phyloP scores from a whole-genome alignment of 1,140 invertebrate species.

The Chymomyza costata region DNA sequence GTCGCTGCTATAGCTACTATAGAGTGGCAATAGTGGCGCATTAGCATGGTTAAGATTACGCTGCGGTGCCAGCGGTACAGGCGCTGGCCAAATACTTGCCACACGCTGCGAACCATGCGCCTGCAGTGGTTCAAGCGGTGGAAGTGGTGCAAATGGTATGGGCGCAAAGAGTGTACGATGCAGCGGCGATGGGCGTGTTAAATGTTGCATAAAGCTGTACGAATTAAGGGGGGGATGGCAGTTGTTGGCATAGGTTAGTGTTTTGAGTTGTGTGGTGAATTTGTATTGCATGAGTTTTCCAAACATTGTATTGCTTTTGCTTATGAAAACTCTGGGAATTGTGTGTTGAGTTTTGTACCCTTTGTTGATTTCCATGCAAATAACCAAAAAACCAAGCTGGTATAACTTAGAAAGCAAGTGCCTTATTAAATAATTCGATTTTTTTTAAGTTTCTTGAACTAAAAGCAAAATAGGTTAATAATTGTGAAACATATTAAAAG shows the following conservation, averaged over 20 bases:
- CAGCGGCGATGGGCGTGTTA: slow-evolving; percentile 65
- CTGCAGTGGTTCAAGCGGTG: slow-evolving; percentile 56
- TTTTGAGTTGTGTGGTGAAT: slow-evolving; percentile 5
- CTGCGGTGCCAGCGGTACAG: slow-evolving; percentile 35
- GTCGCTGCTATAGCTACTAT: slow-evolving; percentile 31
- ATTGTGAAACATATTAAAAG: too few relatives aligned
- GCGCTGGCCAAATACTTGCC: slow-evolving; percentile 48
- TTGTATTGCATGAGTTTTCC: neutral
- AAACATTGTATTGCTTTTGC: too few relatives aligned
- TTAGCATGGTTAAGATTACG: slow-evolving; percentile 34
- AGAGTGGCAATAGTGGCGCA: slow-evolving; percentile 52
- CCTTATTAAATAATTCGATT: too few relatives aligned
- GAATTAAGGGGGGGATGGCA: slow-evolving; percentile 4
- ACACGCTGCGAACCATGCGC: slow-evolving; percentile 55
- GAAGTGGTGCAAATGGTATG: slow-evolving; percentile 47
- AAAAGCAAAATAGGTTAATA: too few relatives aligned
- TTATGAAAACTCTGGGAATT: too few relatives aligned
- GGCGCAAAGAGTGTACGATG: slow-evolving; percentile 54
- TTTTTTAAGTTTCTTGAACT: too few relatives aligned
- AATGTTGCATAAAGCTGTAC: slow-evolving; percentile 61
- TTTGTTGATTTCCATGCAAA: slow-evolving; percentile 59
- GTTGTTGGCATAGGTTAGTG: slow-evolving; percentile 45
- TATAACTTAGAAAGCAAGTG: too few relatives aligned
- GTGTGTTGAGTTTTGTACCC: slow-evolving; percentile 18
- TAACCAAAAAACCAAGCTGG: too few relatives aligned